These are phyloP conservation scores for Cremastinae sp. DNA, from an alignment of 2,888 invertebrate species.

Conservation along the genomic window DNA sequence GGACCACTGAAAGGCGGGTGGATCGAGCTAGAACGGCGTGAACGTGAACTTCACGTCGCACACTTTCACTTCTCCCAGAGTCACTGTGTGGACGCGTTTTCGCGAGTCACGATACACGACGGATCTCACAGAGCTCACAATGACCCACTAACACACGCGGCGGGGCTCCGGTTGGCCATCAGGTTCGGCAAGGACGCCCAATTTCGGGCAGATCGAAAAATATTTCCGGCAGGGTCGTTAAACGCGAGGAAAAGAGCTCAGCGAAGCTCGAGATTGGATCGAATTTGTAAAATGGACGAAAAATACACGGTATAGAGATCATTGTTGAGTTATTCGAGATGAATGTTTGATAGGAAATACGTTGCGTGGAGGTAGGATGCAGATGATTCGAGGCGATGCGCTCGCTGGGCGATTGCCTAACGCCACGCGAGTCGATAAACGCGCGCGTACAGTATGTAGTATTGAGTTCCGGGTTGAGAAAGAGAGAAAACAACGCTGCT, in stretches of 20 bases:
- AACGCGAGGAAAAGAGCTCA: no score
- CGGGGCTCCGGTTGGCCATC: slow-evolving; percentile 36
- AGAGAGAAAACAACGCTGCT: slow-evolving; percentile 63
- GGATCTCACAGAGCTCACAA: slow-evolving; percentile 73
- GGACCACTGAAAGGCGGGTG: slow-evolving; percentile 22
- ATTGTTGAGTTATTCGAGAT: slow-evolving; percentile 5
- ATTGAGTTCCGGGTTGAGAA: slow-evolving; percentile 70
- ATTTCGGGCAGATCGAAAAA: neutral
- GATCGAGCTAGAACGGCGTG: slow-evolving; percentile 69
- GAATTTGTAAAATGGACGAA: neutral
- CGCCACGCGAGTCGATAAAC: slow-evolving; percentile 58
- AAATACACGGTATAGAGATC: neutral
- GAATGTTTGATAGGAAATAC: slow-evolving; percentile 15
- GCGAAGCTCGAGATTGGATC: no score
- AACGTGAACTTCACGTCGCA: slow-evolving; percentile 77
- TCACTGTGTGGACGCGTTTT: slow-evolving; percentile 12
- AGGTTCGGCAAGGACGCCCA: slow-evolving; percentile 48
- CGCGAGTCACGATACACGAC: slow-evolving; percentile 49
- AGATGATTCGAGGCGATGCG: slow-evolving; percentile 45
- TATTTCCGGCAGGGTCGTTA: no score
- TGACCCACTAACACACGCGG: slow-evolving; percentile 77
- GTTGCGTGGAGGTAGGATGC: slow-evolving; percentile 21
- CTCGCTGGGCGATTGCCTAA: slow-evolving; percentile 50
- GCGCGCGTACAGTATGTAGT: no score
- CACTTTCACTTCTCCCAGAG: slow-evolving; percentile 76